These are phyloP conservation scores for Mohoua ochrocephala DNA, from an alignment of 2,113 vertebrate species.

Conservation along the genomic window DNA sequence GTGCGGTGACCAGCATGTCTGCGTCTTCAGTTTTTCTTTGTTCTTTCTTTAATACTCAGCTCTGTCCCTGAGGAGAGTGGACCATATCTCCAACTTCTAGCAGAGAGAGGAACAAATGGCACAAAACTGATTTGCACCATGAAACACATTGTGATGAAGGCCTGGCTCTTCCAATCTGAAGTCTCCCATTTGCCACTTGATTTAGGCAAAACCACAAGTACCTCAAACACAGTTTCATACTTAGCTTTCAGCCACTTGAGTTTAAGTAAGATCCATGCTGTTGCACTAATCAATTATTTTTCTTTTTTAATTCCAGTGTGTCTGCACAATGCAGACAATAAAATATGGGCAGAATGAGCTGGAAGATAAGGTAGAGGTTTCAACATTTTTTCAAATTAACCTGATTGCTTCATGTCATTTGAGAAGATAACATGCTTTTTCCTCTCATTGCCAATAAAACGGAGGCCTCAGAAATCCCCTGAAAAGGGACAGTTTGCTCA, in stretches of 20 bases:
- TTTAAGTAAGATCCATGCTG: neutral
- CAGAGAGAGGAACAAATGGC: neutral
- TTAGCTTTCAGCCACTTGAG: neutral
- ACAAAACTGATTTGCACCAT: neutral
- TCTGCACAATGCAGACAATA: neutral
- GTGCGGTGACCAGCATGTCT: accelerated
- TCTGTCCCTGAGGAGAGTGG: neutral
- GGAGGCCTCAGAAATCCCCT: neutral
- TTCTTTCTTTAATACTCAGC: neutral
- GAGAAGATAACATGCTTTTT: neutral
- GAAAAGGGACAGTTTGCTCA: accelerated
- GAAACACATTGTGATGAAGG: neutral
- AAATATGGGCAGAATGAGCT: neutral
- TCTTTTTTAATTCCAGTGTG: neutral
- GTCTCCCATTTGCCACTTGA: neutral
- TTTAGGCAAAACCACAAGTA: neutral
- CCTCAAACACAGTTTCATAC: neutral
- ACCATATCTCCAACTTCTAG: neutral
- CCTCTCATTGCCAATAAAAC: neutral
- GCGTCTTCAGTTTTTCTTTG: neutral
- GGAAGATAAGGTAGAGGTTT: neutral
- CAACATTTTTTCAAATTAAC: conserved; percentile 6
- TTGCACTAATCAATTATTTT: neutral
- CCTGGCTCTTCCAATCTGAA: neutral
- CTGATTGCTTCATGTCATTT: neutral